Percentiles rank a stretch among this genome's conserved stretches.
Conservation (phyloP, 2,888 invertebrate genomes). For the Oxycera nigricornis region DNA sequence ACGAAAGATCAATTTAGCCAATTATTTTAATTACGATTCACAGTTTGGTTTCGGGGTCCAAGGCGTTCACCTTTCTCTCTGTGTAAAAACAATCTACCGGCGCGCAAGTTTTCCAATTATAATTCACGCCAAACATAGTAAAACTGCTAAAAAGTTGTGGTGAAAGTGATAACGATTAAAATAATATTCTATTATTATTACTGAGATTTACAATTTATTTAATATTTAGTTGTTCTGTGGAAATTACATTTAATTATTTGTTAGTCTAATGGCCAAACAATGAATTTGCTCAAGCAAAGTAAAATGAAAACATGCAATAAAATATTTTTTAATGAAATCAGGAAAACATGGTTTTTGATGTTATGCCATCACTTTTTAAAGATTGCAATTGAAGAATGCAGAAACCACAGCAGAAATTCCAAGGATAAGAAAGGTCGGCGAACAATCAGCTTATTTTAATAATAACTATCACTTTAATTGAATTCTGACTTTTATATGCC, state of each 20-base stretch:
- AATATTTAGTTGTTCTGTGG: conserved; percentile 27
- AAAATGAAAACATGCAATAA: conserved; percentile 23
- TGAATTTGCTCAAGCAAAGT: conserved; percentile 31
- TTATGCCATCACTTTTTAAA: too few species aligned
- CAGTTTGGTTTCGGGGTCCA: not conserved
- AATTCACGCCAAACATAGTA: too few species aligned
- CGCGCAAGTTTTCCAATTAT: too few species aligned
- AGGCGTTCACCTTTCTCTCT: too few species aligned
- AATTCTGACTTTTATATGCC: too few species aligned
- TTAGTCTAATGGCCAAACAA: conserved; percentile 25
- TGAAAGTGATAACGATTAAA: conserved; percentile 9
- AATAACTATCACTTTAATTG: too few species aligned
- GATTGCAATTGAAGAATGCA: too few species aligned
- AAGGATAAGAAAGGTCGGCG: too few species aligned
- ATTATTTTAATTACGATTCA: not conserved
- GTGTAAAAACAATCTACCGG: too few species aligned
- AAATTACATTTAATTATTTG: conserved; percentile 24
- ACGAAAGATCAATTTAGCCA: not conserved
- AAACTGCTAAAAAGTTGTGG: too few species aligned
- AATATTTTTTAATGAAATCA: conserved; percentile 27
- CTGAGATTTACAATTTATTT: conserved; percentile 26
- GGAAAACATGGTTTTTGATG: not conserved
- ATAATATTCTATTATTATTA: conserved; percentile 3
- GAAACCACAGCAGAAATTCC: too few species aligned
- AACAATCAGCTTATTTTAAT: too few species aligned